Conservation (phyloP, 2,888 invertebrate genomes). For the Anarsia innoxiella region DNA sequence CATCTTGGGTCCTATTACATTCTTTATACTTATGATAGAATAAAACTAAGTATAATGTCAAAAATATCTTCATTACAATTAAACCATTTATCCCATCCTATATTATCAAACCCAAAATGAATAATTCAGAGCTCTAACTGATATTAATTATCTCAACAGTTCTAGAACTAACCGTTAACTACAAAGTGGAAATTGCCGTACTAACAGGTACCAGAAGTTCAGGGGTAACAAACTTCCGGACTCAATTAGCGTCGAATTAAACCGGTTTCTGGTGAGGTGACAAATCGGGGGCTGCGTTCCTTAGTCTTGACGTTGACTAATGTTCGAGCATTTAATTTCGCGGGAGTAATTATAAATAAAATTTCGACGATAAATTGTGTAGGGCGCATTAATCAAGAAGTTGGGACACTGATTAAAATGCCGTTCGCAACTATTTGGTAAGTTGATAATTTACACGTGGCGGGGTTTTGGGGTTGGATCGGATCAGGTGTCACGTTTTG, state of each 20-base stretch:
- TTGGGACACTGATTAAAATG: slow-evolving; percentile 77
- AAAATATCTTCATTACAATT: slow-evolving; percentile 7
- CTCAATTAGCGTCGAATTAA: slow-evolving; percentile 71
- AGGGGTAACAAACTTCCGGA: slow-evolving; percentile 54
- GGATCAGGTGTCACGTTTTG: slow-evolving; percentile 47
- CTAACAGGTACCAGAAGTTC: slow-evolving; percentile 50
- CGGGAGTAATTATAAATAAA: slow-evolving; percentile 73
- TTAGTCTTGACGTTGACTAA: slow-evolving; percentile 67
- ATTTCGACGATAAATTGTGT: slow-evolving; percentile 72
- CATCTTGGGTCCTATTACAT: not conserved
- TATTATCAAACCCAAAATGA: slow-evolving; percentile 24
- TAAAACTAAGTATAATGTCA: too few species aligned
- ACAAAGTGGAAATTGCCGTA: slow-evolving; percentile 51
- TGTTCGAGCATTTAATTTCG: slow-evolving; percentile 68
- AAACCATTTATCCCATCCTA: slow-evolving; percentile 6
- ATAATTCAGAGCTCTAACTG: slow-evolving; percentile 40
- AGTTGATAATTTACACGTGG: slow-evolving; percentile 69
- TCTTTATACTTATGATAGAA: too few species aligned
- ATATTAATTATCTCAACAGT: slow-evolving; percentile 42
- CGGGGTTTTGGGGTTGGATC: slow-evolving; percentile 42
- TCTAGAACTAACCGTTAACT: slow-evolving; percentile 39
- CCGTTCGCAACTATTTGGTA: slow-evolving; percentile 72
- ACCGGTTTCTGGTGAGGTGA: slow-evolving; percentile 62
- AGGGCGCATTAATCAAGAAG: slow-evolving; percentile 75
- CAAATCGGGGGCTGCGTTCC: slow-evolving; percentile 68